Evolutionary conservation across 2,113 vertebrate genomes (phyloP).

Genomic region (Entelurus aequoreus): DNA sequence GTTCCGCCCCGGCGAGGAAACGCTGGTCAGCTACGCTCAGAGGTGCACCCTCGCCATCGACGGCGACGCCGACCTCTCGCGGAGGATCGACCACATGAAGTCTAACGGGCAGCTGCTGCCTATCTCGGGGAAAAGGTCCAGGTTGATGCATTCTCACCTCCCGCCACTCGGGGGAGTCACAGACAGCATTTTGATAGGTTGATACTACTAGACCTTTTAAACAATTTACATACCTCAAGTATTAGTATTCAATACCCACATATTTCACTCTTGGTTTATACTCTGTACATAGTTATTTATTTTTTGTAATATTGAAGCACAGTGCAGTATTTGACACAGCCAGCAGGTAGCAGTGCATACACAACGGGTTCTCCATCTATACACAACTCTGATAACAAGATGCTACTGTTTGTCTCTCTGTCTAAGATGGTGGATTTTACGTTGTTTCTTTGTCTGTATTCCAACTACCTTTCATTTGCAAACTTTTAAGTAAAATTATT

Average conservation of each 20-base stretch:
- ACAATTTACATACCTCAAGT: background rate
- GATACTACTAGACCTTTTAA: constrained; percentile 2
- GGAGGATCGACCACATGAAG: constrained; percentile 68
- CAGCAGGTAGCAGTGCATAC: constrained; percentile 53
- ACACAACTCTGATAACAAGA: background rate
- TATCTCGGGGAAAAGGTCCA: constrained; percentile 58
- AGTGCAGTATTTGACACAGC: constrained; percentile 21
- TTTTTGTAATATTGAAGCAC: too few species aligned
- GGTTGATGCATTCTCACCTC: constrained; percentile 46
- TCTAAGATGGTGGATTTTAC: constrained; percentile 52
- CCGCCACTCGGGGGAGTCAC: constrained; percentile 37
- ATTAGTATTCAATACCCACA: too few species aligned
- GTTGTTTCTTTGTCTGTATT: constrained; percentile 9
- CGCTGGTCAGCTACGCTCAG: constrained; percentile 67
- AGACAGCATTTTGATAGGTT: constrained; percentile 57
- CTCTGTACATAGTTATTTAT: constrained; percentile 8
- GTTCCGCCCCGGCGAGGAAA: constrained; percentile 67
- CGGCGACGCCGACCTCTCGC: constrained; percentile 52
- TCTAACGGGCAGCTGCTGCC: constrained; percentile 64
- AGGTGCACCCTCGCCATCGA: constrained; percentile 63
- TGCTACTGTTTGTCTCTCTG: constrained; percentile 6
- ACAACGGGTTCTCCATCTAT: background rate
- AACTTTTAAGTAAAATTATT: background rate
- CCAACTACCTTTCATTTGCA: background rate
- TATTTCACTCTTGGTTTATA: background rate